Percentiles rank a stretch among this genome's conserved stretches.
These are phyloP conservation scores for Cryptotis parvus DNA, from an alignment of 2,113 vertebrate genomes.

Conservation along the genomic window DNA sequence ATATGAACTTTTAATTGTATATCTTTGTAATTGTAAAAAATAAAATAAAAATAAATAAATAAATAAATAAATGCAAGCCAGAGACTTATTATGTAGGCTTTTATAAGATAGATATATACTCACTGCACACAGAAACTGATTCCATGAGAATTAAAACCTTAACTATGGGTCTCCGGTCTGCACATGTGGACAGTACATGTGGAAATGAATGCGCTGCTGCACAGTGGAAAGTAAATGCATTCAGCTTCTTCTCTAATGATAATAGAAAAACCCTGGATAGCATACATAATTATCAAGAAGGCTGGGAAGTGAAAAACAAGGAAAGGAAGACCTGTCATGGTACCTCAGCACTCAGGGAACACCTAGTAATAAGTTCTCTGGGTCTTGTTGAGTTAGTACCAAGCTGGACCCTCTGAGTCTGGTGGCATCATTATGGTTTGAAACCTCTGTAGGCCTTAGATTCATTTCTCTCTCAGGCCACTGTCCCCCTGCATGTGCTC, in stretches of 20 bases:
- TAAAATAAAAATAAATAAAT: too few species aligned
- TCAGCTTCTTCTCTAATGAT: neutral
- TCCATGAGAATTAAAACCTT: neutral
- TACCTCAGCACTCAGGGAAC: neutral
- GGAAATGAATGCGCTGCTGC: too few species aligned
- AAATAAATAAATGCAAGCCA: too few species aligned
- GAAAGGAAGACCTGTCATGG: neutral
- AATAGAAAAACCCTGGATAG: neutral
- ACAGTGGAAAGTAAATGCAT: conserved; percentile 29
- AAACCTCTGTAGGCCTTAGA: neutral
- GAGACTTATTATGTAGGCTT: neutral
- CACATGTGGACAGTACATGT: too few species aligned
- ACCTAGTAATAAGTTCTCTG: neutral
- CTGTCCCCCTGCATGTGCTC: too few species aligned
- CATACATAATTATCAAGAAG: conserved; percentile 14
- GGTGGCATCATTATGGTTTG: neutral
- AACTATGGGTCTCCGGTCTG: neutral
- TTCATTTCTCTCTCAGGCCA: too few species aligned
- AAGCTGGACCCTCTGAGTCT: neutral
- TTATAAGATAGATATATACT: neutral
- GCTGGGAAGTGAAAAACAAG: neutral
- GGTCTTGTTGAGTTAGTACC: neutral
- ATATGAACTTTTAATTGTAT: too few species aligned
- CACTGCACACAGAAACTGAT: neutral
- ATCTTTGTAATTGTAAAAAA: too few species aligned